Percentiles rank a stretch among this genome's conserved stretches.
Conservation (phyloP, 2,113 vertebrate genomes). For the Oenanthe melanoleuca region DNA sequence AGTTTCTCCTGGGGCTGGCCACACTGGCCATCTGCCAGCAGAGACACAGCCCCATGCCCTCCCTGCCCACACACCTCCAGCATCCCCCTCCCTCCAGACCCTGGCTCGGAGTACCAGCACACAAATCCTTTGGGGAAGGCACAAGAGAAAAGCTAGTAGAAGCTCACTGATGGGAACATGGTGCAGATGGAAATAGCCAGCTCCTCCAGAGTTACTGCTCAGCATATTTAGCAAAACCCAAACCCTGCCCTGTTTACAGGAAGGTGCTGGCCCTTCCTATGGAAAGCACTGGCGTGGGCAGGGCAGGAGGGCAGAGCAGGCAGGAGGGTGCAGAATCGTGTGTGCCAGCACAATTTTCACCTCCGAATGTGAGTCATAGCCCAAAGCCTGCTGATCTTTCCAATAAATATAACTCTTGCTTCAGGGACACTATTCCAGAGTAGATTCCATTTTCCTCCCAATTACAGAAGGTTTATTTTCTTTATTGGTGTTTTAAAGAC, state of each 20-base stretch:
- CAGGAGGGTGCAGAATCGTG: background rate
- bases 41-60: background rate
- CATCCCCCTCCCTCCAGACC: background rate
- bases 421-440: background rate
- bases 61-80: background rate
- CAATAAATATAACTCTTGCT: background rate
- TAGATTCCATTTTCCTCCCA: background rate
- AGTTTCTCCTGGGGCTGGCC: background rate
- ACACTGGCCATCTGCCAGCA: rapidly evolving
- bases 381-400: constrained; percentile 5
- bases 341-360: background rate
- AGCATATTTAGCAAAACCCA: background rate
- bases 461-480: background rate
- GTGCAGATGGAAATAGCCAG: background rate
- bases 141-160: background rate
- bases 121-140: background rate
- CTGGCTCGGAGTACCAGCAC: background rate
- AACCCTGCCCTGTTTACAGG: background rate
- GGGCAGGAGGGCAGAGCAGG: background rate
- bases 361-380: constrained; percentile 9
- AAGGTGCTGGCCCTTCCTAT: background rate
- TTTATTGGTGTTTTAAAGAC: background rate
- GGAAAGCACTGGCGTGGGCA: background rate
- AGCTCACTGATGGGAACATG: background rate
- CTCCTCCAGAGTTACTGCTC: background rate